Percentiles rank a stretch among this genome's conserved stretches.
Evolutionary conservation across 2,888 invertebrate genomes (phyloP).

Genomic region (Parthenolecanium corni): DNA sequence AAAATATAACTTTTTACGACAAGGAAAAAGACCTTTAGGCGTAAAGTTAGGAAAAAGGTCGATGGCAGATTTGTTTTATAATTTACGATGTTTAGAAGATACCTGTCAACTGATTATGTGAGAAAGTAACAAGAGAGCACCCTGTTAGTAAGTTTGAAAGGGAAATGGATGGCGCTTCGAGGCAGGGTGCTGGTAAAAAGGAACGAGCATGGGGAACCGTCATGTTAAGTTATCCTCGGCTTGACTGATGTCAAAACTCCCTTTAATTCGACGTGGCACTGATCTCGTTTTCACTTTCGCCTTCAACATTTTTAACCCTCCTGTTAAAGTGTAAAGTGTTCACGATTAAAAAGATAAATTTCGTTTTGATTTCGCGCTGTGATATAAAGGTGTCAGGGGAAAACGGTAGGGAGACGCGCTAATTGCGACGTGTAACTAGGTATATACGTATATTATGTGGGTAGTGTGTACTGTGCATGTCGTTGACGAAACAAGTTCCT

Average conservation of each 20-base stretch:
- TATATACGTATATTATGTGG: too few relatives aligned
- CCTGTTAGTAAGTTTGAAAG: constrained; percentile 9
- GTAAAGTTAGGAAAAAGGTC: constrained; percentile 23
- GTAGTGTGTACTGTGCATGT: too few relatives aligned
- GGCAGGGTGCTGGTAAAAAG: neutral
- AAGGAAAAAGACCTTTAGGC: constrained; percentile 25
- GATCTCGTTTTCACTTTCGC: constrained; percentile 27
- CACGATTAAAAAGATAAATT: constrained; percentile 21
- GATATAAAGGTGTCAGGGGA: too few relatives aligned
- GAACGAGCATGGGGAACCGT: constrained; percentile 18
- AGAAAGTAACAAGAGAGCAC: constrained; percentile 8
- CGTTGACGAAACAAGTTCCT: too few relatives aligned
- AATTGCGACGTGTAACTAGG: too few relatives aligned
- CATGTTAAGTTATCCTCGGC: constrained; percentile 21
- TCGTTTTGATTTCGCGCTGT: constrained; percentile 21
- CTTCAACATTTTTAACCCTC: constrained; percentile 25
- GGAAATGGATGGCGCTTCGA: too few relatives aligned
- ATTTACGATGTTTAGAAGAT: constrained; percentile 27
- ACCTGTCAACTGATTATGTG: constrained; percentile 28
- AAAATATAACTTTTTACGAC: constrained; percentile 25
- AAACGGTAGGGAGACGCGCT: too few relatives aligned
- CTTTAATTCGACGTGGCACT: constrained; percentile 25
- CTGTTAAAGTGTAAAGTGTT: constrained; percentile 10
- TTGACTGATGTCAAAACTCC: constrained; percentile 27
- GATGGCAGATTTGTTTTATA: constrained; percentile 26